Conservation (phyloP, 35 echinoderm and acorn worm species). For the Stichopus chloronotus region DNA sequence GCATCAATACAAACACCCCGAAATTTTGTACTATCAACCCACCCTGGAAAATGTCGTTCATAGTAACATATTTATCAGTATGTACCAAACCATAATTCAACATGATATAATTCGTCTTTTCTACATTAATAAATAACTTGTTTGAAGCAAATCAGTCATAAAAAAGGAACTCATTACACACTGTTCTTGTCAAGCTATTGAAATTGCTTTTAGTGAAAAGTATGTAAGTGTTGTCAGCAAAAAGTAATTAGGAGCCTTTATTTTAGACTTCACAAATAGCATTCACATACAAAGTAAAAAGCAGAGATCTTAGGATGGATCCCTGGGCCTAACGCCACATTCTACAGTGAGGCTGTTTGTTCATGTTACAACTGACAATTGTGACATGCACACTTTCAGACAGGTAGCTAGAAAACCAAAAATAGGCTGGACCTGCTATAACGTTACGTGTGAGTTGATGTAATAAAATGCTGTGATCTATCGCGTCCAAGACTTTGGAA, state of each 20-base stretch:
- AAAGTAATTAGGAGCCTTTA: no score
- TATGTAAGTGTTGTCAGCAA: no score
- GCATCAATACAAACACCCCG: not conserved
- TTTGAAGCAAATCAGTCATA: not conserved
- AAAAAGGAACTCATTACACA: not conserved
- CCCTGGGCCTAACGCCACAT: no score
- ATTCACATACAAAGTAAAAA: no score
- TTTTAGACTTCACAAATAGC: no score
- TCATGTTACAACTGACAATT: no score
- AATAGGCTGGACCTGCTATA: not conserved
- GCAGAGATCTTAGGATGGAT: no score
- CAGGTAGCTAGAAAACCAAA: no score
- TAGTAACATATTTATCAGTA: not conserved
- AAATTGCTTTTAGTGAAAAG: not conserved
- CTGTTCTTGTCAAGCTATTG: not conserved
- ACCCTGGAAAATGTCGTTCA: not conserved
- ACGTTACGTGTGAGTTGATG: not conserved
- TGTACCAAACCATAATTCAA: not conserved
- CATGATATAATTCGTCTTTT: not conserved
- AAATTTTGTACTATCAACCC: not conserved
- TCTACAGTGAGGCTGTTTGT: no score
- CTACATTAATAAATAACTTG: not conserved
- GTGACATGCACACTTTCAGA: no score
- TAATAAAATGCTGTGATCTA: not conserved
- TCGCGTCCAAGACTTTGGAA: not conserved